phyloP scores from a whole-genome alignment of 2,113 vertebrate genomes.

The Rhea americana region DNA sequence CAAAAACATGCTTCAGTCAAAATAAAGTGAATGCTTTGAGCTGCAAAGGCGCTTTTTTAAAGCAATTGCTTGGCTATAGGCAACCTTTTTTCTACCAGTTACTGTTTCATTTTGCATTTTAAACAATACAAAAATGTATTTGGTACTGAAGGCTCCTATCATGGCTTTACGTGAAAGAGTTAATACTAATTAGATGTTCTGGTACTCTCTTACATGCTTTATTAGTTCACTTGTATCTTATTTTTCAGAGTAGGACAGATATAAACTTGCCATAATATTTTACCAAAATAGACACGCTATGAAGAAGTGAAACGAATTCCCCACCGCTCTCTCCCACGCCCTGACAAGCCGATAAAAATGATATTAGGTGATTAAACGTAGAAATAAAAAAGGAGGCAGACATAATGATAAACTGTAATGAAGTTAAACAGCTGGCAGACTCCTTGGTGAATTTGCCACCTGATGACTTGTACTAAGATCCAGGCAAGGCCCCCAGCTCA shows the following conservation, averaged over 20 bases:
- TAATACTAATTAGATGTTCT: slow-evolving; percentile 72
- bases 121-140: slow-evolving; percentile 10
- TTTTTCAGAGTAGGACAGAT: slow-evolving; percentile 67
- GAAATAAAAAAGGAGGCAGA: slow-evolving; percentile 69
- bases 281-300: slow-evolving; percentile 52
- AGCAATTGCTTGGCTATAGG: neutral
- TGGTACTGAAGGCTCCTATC: slow-evolving; percentile 8
- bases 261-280: slow-evolving; percentile 71
- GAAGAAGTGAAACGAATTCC: slow-evolving; percentile 62
- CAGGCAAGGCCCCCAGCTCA: slow-evolving; percentile 55
- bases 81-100: neutral
- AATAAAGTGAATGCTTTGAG: slow-evolving; percentile 27
- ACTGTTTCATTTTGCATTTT: neutral
- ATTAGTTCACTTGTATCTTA: slow-evolving; percentile 70
- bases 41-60: slow-evolving; percentile 48
- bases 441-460: slow-evolving; percentile 74
- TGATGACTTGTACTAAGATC: slow-evolving; percentile 63
- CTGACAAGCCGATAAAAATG: slow-evolving; percentile 75
- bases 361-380: slow-evolving; percentile 72
- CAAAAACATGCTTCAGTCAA: neutral
- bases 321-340: slow-evolving; percentile 37
- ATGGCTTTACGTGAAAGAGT: slow-evolving; percentile 49
- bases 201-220: slow-evolving; percentile 63
- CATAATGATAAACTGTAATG: slow-evolving; percentile 74
- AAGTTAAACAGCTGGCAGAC: slow-evolving; percentile 67